Evolutionary conservation across 2,888 invertebrate species (phyloP).

Genomic region (Trimorus sp.): DNA sequence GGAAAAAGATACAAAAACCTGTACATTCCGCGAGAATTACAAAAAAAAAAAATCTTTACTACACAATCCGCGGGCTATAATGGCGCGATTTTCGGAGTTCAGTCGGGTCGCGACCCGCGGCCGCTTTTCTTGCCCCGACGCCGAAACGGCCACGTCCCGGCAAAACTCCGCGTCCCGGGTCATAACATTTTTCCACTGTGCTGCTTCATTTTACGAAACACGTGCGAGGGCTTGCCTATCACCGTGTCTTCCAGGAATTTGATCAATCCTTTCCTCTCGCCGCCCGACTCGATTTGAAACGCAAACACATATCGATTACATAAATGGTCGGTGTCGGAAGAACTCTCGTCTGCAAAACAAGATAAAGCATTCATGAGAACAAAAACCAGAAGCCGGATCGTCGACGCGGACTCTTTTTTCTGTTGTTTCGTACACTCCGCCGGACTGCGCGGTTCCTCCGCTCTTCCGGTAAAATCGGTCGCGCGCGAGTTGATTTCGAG

Average conservation of each 20-base stretch:
- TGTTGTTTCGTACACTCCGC: too few species aligned
- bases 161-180: constrained; percentile 33
- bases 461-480: constrained; percentile 26
- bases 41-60: neutral
- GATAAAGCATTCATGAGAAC: constrained; percentile 22
- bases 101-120: neutral
- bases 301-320: constrained; percentile 40
- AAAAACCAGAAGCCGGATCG: neutral
- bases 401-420: too few species aligned
- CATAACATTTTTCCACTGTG: constrained; percentile 40
- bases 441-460: neutral
- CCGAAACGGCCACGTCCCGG: neutral
- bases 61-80: too few species aligned
- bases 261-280: constrained; percentile 42
- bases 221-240: constrained; percentile 23
- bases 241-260: constrained; percentile 38
- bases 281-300: constrained; percentile 25
- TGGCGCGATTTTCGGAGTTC: too few species aligned
- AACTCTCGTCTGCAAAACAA: constrained; percentile 40
- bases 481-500: constrained; percentile 36
- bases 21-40: too few species aligned
- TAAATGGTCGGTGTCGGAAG: constrained; percentile 24
- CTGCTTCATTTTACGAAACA: constrained; percentile 44
- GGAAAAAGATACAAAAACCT: too few species aligned
- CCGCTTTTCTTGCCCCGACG: constrained; percentile 14